These are phyloP conservation scores for Probosciger aterrimus DNA, from an alignment of 2,113 vertebrate species.

Conservation along the genomic window DNA sequence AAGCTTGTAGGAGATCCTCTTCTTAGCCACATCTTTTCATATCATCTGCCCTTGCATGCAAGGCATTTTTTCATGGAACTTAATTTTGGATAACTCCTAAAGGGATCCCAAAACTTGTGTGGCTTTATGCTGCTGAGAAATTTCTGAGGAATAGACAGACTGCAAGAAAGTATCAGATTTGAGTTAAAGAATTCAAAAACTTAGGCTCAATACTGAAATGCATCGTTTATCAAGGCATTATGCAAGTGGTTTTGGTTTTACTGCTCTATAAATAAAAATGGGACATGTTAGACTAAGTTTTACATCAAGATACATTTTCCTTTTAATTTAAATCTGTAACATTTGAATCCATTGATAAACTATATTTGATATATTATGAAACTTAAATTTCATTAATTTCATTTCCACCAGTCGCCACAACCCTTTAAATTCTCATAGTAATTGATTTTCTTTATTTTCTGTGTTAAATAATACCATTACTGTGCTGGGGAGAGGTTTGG, in stretches of 20 bases:
- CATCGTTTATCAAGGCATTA: not conserved
- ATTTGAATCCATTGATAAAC: constrained; percentile 38
- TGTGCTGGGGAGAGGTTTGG: not conserved
- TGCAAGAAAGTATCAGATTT: not conserved
- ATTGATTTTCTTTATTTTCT: not conserved
- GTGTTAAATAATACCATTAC: not conserved
- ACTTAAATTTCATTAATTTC: not conserved
- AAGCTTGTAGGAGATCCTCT: not conserved
- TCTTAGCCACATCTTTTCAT: not conserved
- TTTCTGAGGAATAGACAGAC: not conserved
- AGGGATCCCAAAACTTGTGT: not conserved
- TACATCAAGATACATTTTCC: not conserved
- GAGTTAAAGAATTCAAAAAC: not conserved
- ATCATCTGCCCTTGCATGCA: not conserved
- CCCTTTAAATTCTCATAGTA: constrained; percentile 37
- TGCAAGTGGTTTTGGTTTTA: not conserved
- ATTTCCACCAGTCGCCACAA: not conserved
- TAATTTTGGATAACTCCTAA: not conserved
- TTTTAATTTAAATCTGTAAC: constrained; percentile 27
- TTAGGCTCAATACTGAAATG: not conserved
- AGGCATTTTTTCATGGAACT: not conserved
- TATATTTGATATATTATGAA: not conserved
- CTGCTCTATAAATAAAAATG: not conserved
- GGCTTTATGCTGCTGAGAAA: not conserved
- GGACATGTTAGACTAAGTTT: not conserved